Percentiles rank a stretch among this genome's conserved stretches.
Conservation (phyloP, 2,888 invertebrate genomes). For the Scaeva pyrastri region DNA sequence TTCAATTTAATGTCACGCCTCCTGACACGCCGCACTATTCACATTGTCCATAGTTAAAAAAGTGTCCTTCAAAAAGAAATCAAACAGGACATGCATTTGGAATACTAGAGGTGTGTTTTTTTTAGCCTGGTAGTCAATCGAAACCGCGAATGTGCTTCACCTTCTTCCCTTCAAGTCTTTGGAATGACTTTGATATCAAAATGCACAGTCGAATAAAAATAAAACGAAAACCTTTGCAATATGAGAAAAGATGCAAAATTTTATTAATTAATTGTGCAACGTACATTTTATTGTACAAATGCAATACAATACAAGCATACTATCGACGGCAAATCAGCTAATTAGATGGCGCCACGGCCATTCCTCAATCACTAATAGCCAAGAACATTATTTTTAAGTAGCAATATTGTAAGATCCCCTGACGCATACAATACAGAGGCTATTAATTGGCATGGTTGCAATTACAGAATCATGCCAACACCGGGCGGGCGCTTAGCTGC, state of each 20-base stretch:
- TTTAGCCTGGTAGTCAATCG: too few species aligned
- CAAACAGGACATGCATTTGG: too few species aligned
- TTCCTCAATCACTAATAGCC: slow-evolving; percentile 53
- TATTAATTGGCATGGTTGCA: slow-evolving; percentile 67
- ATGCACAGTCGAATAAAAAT: neutral
- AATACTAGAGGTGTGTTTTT: too few species aligned
- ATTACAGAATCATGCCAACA: slow-evolving; percentile 72
- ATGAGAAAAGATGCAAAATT: slow-evolving; percentile 41
- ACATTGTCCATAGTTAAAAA: too few species aligned
- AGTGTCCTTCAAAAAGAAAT: too few species aligned
- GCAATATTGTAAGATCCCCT: slow-evolving; percentile 48
- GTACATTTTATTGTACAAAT: slow-evolving; percentile 16
- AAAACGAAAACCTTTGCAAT: neutral
- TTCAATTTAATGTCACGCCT: too few species aligned
- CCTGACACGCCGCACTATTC: too few species aligned
- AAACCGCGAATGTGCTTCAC: too few species aligned
- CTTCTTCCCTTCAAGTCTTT: too few species aligned
- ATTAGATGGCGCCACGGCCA: slow-evolving; percentile 69
- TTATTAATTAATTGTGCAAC: slow-evolving; percentile 58
- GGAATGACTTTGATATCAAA: neutral
- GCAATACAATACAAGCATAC: too few species aligned
- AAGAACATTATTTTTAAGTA: slow-evolving; percentile 40
- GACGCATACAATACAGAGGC: slow-evolving; percentile 44
- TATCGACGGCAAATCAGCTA: slow-evolving; percentile 36
- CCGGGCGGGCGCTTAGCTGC: slow-evolving; percentile 35